A percentile compares a stretch with the other conserved stretches of the same genome.
Evolutionary conservation across 2,888 invertebrate genomes (phyloP).

Genomic region (Isoperla grammatica): DNA sequence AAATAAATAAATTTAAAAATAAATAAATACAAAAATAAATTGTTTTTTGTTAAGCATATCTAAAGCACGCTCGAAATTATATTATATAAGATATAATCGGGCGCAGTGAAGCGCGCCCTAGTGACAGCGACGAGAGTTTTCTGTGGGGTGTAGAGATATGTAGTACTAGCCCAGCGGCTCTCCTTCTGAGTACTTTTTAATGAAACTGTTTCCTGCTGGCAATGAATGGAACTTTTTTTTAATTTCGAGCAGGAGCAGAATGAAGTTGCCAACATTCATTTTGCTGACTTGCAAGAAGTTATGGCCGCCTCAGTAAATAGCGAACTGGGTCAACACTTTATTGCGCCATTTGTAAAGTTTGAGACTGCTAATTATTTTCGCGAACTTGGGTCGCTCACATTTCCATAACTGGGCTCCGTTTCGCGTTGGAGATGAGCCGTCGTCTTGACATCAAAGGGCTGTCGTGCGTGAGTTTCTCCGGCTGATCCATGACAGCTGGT

Average conservation of each 20-base stretch:
- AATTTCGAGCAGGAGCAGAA: not conserved
- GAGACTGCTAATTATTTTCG: not conserved
- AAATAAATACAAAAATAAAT: too few species aligned
- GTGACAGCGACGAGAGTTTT: too few species aligned
- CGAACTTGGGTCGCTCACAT: not conserved
- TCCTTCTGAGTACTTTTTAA: not conserved
- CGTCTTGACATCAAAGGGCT: not conserved
- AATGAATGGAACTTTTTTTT: constrained; percentile 7
- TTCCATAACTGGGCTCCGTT: too few species aligned
- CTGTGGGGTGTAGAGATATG: not conserved
- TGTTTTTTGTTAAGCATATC: too few species aligned
- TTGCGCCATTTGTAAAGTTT: not conserved
- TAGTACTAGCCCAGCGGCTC: not conserved
- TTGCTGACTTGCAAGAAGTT: not conserved
- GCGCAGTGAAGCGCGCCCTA: too few species aligned
- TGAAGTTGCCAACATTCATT: constrained; percentile 6
- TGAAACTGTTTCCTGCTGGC: not conserved
- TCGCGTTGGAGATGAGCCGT: too few species aligned
- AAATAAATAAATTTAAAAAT: too few species aligned
- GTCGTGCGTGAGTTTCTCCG: too few species aligned
- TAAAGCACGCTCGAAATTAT: too few species aligned
- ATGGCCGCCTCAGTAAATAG: not conserved
- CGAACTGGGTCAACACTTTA: constrained; percentile 11
- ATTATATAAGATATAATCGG: too few species aligned
- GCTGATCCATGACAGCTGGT: too few species aligned